Evolutionary conservation across 2,797 vertebrate genomes (phyloP), one percentile per base, ranked within the genome.

Genomic region (Meda fulgida): DNA sequence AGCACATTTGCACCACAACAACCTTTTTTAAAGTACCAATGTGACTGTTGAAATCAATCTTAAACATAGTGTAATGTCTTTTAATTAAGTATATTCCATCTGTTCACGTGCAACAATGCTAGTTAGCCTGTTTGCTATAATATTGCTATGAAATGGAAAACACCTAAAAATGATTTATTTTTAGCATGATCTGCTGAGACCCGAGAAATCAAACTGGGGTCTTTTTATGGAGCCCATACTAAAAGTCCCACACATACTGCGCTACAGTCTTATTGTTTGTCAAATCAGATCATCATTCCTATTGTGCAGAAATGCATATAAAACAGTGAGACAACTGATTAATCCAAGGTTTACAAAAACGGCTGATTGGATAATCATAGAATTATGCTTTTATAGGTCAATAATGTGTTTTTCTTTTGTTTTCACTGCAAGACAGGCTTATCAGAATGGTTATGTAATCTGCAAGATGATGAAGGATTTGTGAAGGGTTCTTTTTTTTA

Each of bases 61-160:
- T 51, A 86, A 87, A 66, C 53, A 65, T 72, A 69, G 53, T 92
- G 86, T 91, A 90, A 91, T 90, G 88, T 80, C 38, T 46, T 84
- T 84, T 84, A 55, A 89, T 91, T 91, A 91, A 88, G 88, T 40
- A 13, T 69, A 26, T 80, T 53, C 88, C 81, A 70, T 84, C 78
- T 63, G 46, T 86, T 86, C 66, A 71, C 53, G 84, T 87, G 76
- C 34, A 87, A 87, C 66, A 73, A 40, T 51, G 87, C 82, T 84
- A 83, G 84, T 81, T 40, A 77, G 63, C 86, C 83, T 84, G 88
- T 92, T 89, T 89, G 83, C 85, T 90, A 83, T 83, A 66, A 84
- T 78, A 83, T 75, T 82, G 67, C 60, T 36, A 23, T 76, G 55
- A 81, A 85, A 82, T 63, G 77, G 40, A 83, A 86, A 55, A 84